A percentile compares a stretch with the other conserved stretches of the same genome.
Conservation (phyloP, 2,797 vertebrate species). For the Sorex maritimensis region DNA sequence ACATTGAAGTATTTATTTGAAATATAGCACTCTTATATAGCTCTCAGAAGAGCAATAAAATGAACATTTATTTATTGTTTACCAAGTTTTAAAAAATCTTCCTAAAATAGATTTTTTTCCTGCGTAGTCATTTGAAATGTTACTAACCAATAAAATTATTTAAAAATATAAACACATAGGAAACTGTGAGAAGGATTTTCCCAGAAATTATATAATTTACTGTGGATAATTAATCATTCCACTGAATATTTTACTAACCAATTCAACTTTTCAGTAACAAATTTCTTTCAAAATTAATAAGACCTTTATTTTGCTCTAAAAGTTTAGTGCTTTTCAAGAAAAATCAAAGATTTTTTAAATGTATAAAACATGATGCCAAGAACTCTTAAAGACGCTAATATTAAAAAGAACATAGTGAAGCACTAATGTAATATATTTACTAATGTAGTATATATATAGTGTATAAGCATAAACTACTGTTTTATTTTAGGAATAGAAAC, state of each 20-base stretch:
- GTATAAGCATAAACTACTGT: no score
- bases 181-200: background rate
- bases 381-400: background rate
- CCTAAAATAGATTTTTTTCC: background rate
- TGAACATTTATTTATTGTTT: background rate
- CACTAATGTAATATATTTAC: background rate
- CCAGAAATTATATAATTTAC: background rate
- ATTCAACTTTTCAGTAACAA: conserved; percentile 9
- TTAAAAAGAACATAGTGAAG: conserved; percentile 5
- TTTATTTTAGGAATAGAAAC: no score
- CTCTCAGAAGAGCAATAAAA: background rate
- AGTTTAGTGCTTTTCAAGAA: background rate
- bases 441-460: background rate
- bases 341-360: background rate
- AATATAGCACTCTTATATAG: background rate
- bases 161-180: background rate
- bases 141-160: background rate
- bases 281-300: background rate
- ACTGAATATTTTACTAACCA: background rate
- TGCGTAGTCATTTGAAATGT: background rate
- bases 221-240: conserved; percentile 37
- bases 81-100: background rate
- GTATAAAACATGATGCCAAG: background rate
- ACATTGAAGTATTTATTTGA: background rate
- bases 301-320: background rate